Conservation (phyloP, 2,888 invertebrate genomes). For the Hirtodrosophila histrioides region DNA sequence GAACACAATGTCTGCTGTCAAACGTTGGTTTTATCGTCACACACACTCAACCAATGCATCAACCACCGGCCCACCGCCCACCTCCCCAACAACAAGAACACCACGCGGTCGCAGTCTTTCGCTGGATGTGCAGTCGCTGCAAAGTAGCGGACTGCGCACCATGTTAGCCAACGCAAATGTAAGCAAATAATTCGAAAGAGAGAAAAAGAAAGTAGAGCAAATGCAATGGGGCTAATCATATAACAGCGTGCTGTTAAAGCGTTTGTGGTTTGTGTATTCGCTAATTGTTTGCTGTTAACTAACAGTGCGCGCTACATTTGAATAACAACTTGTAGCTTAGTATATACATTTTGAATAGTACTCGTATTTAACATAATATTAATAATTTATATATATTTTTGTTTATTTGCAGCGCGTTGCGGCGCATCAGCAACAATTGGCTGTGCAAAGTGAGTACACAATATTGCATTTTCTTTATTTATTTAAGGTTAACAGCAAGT, state of each 20-base stretch:
- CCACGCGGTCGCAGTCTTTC: conserved; percentile 84
- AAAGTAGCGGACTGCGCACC: conserved; percentile 82
- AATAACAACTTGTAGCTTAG: background rate
- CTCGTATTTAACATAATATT: no score
- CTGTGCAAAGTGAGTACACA: conserved; percentile 85
- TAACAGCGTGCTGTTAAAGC: conserved; percentile 28
- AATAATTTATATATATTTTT: conserved; percentile 31
- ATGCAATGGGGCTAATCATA: conserved; percentile 10
- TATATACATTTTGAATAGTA: no score
- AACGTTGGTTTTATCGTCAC: conserved; percentile 83
- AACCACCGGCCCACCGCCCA: conserved; percentile 63
- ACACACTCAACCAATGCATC: conserved; percentile 68
- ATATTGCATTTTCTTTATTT: conserved; percentile 5
- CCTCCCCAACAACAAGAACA: conserved; percentile 68
- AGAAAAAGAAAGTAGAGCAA: background rate
- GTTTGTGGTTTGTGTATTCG: conserved; percentile 36
- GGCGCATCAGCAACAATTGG: conserved; percentile 88
- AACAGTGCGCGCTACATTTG: conserved; percentile 28
- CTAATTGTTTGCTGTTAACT: conserved; percentile 21
- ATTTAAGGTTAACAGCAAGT: conserved; percentile 67
- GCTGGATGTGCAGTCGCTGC: conserved; percentile 83
- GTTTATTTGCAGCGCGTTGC: conserved; percentile 88
- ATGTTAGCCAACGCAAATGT: conserved; percentile 81
- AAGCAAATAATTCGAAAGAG: conserved; percentile 30
- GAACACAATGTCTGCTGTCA: conserved; percentile 82